A percentile compares a stretch with the other conserved stretches of the same genome.
These are phyloP conservation scores for Sebastes vulpes DNA, from an alignment of 2,797 vertebrate genomes.

Conservation along the genomic window DNA sequence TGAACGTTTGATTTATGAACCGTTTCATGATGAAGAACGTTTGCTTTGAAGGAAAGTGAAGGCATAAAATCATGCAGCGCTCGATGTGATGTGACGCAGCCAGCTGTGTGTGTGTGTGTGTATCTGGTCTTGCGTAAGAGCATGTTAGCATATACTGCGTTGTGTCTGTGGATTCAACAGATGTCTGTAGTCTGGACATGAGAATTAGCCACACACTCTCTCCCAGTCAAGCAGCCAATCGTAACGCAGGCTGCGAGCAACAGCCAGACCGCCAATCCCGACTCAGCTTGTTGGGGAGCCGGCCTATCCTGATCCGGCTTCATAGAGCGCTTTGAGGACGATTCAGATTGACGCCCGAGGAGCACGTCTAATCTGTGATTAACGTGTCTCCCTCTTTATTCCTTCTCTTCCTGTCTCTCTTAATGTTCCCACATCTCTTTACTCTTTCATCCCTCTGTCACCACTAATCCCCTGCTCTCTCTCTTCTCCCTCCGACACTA, in stretches of 20 bases:
- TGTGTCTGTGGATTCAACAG: constrained; percentile 19
- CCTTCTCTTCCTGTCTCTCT: constrained; percentile 11
- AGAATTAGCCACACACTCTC: constrained; percentile 46
- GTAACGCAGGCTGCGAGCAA: not conserved
- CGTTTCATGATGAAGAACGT: not conserved
- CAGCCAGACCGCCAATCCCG: constrained; percentile 38
- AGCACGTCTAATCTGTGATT: constrained; percentile 70
- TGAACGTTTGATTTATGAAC: not conserved
- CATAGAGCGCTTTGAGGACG: constrained; percentile 2
- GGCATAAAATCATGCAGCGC: not conserved
- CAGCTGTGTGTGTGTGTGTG: constrained; percentile 24
- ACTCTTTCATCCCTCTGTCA: constrained; percentile 12
- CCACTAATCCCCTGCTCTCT: not conserved
- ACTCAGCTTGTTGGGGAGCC: constrained; percentile 4
- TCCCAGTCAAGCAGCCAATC: constrained; percentile 36
- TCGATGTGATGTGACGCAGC: not conserved
- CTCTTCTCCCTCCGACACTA: not conserved
- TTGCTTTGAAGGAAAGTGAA: not conserved
- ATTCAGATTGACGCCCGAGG: constrained; percentile 46
- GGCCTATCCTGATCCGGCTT: constrained; percentile 36
- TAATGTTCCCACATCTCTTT: constrained; percentile 17
- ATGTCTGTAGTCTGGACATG: constrained; percentile 30
- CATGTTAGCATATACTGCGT: not conserved
- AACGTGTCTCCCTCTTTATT: constrained; percentile 34
- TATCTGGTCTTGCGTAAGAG: constrained; percentile 12